A percentile compares a stretch with the other conserved stretches of the same genome.
phyloP scores from a whole-genome alignment of 2,888 invertebrate species.

The Clunio marinus region DNA sequence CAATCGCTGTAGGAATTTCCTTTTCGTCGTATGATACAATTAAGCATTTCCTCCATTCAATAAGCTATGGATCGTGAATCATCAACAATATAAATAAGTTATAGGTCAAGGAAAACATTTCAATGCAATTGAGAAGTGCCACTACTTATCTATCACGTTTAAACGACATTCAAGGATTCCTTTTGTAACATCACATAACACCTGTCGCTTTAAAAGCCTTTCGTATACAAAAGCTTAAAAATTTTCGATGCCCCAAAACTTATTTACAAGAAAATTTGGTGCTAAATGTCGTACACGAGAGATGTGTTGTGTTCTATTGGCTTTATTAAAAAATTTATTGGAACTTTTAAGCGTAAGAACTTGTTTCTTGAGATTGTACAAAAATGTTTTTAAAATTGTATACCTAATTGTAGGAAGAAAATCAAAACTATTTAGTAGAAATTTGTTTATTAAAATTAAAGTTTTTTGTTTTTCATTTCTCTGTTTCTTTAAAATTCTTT shows the following conservation, averaged over 20 bases:
- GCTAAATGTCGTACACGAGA: conserved; percentile 7
- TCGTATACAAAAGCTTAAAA: too few species aligned
- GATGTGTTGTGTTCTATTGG: too few species aligned
- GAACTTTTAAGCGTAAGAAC: too few species aligned
- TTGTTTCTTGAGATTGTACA: too few species aligned
- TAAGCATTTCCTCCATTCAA: conserved; percentile 54
- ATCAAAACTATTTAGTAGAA: too few species aligned
- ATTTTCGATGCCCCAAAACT: background rate
- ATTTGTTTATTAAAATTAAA: too few species aligned
- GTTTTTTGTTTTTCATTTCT: too few species aligned
- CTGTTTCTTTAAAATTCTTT: too few species aligned
- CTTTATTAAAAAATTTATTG: too few species aligned
- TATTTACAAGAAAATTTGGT: background rate
- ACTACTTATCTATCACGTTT: conserved; percentile 9
- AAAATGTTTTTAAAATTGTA: too few species aligned
- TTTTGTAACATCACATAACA: too few species aligned
- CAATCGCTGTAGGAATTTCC: conserved; percentile 88
- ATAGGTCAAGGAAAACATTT: background rate
- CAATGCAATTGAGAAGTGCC: conserved; percentile 14
- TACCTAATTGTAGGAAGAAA: too few species aligned
- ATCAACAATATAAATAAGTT: background rate
- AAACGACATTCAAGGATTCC: background rate
- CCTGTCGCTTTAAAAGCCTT: background rate
- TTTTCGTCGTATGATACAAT: conserved; percentile 90
- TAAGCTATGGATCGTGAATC: background rate